A percentile compares a stretch with the other conserved stretches of the same genome.
Evolutionary conservation across 2,797 vertebrate genomes (phyloP).

Genomic region (Fundulus diaphanus): DNA sequence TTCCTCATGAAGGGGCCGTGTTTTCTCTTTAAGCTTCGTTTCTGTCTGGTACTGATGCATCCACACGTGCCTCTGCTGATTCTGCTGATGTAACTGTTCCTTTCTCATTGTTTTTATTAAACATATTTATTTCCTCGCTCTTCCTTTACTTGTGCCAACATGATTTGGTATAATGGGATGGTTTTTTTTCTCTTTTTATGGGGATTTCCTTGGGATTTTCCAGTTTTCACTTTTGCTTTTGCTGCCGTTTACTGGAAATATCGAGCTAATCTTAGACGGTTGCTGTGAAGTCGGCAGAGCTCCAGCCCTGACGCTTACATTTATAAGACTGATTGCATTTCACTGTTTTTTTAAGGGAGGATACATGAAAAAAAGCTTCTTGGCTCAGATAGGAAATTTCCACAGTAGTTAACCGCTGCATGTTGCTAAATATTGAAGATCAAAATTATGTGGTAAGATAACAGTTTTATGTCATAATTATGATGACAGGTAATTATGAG

Average conservation of each 20-base stretch:
- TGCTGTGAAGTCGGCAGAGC: not conserved
- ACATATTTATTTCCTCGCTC: constrained; percentile 51
- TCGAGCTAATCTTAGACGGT: not conserved
- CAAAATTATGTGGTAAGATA: too few species aligned
- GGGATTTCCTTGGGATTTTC: not conserved
- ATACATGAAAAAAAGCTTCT: not conserved
- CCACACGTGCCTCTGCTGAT: not conserved
- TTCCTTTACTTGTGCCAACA: not conserved
- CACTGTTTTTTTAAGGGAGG: not conserved
- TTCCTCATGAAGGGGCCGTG: not conserved
- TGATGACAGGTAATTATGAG: too few species aligned
- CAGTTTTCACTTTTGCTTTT: constrained; percentile 30
- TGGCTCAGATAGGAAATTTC: not conserved
- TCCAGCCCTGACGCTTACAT: not conserved
- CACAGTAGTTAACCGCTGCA: not conserved
- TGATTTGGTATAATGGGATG: not conserved
- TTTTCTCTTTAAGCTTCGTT: not conserved
- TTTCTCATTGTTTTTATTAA: constrained; percentile 42
- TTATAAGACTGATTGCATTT: constrained; percentile 5
- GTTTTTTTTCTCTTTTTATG: not conserved
- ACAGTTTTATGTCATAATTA: too few species aligned
- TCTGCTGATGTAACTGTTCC: not conserved
- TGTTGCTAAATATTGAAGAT: not conserved
- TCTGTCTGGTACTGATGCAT: not conserved
- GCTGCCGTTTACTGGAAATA: constrained; percentile 23